These are phyloP conservation scores for Hemibates koningsi DNA, from an alignment of 2,113 vertebrate species.

Conservation along the genomic window DNA sequence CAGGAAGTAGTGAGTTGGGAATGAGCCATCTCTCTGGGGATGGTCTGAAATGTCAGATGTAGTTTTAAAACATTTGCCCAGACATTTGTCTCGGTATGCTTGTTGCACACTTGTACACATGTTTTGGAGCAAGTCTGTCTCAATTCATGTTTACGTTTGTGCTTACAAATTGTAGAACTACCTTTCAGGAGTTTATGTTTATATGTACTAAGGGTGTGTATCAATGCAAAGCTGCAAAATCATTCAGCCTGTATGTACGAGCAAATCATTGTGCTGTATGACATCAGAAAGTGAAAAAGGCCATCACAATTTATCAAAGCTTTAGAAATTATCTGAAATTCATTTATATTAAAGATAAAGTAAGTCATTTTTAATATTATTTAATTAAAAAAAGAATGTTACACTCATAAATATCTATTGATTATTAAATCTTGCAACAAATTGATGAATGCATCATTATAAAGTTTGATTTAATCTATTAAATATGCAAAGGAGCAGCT, in stretches of 20 bases:
- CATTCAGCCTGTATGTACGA: neutral
- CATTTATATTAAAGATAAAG: neutral
- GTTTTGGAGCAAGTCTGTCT: neutral
- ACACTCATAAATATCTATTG: neutral
- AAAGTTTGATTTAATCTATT: neutral
- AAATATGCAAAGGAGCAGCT: neutral
- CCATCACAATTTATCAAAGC: neutral
- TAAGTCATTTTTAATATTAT: neutral
- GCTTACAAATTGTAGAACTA: neutral
- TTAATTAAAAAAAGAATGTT: neutral
- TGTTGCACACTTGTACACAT: neutral
- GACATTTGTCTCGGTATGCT: neutral
- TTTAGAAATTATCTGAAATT: accelerated
- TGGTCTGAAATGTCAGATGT: conserved; percentile 28
- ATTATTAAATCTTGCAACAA: neutral
- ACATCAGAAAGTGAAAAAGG: neutral
- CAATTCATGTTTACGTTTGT: neutral
- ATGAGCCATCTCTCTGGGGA: conserved; percentile 4
- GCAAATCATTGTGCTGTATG: neutral
- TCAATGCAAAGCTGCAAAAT: neutral
- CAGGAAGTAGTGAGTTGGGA: conserved; percentile 39
- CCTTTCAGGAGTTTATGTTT: neutral
- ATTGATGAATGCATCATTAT: neutral
- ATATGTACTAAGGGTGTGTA: neutral
- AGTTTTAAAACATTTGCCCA: neutral